Evolutionary conservation across 2,113 vertebrate species (phyloP).

Genomic region (Colinus virginianus): DNA sequence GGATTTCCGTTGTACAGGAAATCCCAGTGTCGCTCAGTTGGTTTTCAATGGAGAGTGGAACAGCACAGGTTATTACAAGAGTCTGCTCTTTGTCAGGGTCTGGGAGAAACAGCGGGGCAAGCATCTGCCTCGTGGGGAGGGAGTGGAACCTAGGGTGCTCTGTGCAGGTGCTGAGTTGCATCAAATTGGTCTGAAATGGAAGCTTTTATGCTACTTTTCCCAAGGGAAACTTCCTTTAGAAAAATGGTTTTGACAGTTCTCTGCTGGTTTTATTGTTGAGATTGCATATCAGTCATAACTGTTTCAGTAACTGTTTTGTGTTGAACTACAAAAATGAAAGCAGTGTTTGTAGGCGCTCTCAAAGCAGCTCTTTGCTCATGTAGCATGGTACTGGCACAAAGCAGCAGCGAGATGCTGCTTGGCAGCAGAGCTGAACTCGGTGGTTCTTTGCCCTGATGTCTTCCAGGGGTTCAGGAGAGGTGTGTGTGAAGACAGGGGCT

Average conservation of each 20-base stretch:
- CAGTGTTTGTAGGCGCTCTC: neutral
- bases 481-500: neutral
- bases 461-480: neutral
- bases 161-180: neutral
- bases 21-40: neutral
- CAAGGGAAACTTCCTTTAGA: neutral
- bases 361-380: neutral
- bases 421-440: accelerated
- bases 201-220: neutral
- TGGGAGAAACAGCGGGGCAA: neutral
- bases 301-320: neutral
- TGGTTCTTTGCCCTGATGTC: neutral
- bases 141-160: neutral
- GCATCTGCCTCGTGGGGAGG: neutral
- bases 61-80: neutral
- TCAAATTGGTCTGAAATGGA: neutral
- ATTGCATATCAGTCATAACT: neutral
- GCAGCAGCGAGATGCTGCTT: neutral
- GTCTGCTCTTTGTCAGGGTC: neutral
- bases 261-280: neutral
- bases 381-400: neutral
- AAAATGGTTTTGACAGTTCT: neutral
- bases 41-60: neutral
- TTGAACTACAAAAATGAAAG: neutral
- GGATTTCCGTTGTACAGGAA: neutral